phyloP scores from a whole-genome alignment of 2,113 vertebrate species.

The Puntigrus tetrazona region DNA sequence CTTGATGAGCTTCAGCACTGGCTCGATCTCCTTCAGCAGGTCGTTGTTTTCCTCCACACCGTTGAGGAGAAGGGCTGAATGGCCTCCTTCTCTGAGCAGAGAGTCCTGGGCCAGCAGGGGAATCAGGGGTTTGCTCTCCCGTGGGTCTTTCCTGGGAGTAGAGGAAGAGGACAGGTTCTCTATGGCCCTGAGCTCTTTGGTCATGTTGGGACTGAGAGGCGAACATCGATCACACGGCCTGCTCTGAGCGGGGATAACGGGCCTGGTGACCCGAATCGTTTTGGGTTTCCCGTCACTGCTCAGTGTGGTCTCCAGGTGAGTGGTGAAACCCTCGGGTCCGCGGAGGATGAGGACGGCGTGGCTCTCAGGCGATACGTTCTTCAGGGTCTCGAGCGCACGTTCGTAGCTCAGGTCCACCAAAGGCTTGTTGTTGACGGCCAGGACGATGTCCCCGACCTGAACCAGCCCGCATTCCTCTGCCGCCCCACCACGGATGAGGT shows the following conservation, averaged over 20 bases:
- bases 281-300: slow-evolving; percentile 87
- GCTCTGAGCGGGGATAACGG: slow-evolving; percentile 69
- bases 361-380: slow-evolving; percentile 87
- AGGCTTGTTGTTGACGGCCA: slow-evolving; percentile 92
- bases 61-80: slow-evolving; percentile 72
- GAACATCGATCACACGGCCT: slow-evolving; percentile 79
- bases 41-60: slow-evolving; percentile 82
- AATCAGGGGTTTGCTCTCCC: slow-evolving; percentile 60
- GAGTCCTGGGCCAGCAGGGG: slow-evolving; percentile 65
- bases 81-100: slow-evolving; percentile 66
- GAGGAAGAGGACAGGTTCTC: slow-evolving; percentile 76
- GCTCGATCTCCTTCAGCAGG: slow-evolving; percentile 91
- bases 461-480: slow-evolving; percentile 95
- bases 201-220: slow-evolving; percentile 60
- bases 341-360: slow-evolving; percentile 94
- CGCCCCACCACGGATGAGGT: slow-evolving; percentile 91
- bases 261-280: slow-evolving; percentile 88
- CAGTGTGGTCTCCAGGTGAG: slow-evolving; percentile 95
- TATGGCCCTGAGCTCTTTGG: slow-evolving; percentile 78
- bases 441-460: slow-evolving; percentile 93
- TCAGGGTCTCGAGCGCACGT: slow-evolving; percentile 86
- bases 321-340: slow-evolving; percentile 94
- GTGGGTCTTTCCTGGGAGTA: slow-evolving; percentile 63
- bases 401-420: slow-evolving; percentile 93
- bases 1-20: slow-evolving; percentile 87